A percentile compares a stretch with the other conserved stretches of the same genome.
Evolutionary conservation across 2,888 invertebrate genomes (phyloP).

Genomic region (Trisateles emortualis): DNA sequence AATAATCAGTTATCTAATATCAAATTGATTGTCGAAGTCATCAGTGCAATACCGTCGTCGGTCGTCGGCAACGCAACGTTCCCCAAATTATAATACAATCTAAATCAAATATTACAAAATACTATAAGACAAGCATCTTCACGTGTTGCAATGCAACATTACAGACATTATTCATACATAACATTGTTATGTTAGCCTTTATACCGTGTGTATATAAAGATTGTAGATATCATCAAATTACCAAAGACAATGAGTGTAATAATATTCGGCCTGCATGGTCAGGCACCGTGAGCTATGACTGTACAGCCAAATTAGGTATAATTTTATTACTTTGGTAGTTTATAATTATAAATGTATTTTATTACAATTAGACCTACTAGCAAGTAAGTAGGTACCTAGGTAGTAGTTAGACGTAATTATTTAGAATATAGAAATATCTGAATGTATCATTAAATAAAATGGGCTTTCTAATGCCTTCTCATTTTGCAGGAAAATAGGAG

Average conservation of each 20-base stretch:
- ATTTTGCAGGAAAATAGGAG: no score
- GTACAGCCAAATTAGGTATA: constrained; percentile 28
- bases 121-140: constrained; percentile 47
- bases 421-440: no score
- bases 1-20: constrained; percentile 4
- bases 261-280: constrained; percentile 64
- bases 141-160: constrained; percentile 58
- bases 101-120: constrained; percentile 46
- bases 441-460: no score
- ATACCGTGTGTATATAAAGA: constrained; percentile 48
- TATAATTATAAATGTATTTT: no score
- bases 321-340: background rate
- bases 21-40: constrained; percentile 8
- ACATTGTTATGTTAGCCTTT: constrained; percentile 54
- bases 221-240: constrained; percentile 61
- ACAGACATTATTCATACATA: constrained; percentile 50
- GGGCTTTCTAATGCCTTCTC: no score
- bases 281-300: constrained; percentile 58
- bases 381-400: no score
- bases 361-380: no score
- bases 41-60: constrained; percentile 19
- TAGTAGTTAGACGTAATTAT: no score
- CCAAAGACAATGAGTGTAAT: constrained; percentile 62
- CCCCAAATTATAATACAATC: constrained; percentile 51
- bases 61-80: constrained; percentile 21